Percentiles rank a stretch among this genome's conserved stretches.
Conservation (phyloP, 2,797 vertebrate species). For the Hyperoplus lanceolatus region DNA sequence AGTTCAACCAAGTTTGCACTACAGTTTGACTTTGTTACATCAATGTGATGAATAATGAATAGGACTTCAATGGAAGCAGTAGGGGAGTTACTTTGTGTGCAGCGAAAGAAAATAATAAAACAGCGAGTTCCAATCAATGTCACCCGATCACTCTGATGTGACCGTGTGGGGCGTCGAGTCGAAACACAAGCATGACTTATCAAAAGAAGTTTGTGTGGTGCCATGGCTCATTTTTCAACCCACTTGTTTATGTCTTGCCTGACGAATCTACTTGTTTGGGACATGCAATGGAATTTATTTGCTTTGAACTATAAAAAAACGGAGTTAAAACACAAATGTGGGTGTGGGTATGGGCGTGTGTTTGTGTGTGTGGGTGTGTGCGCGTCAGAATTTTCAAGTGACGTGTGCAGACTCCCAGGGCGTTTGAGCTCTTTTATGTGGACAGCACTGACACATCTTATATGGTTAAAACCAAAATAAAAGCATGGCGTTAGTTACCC, state of each 20-base stretch:
- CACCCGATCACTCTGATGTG: slow-evolving; percentile 52
- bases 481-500: slow-evolving; percentile 25
- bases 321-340: slow-evolving; percentile 53
- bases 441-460: slow-evolving; percentile 20
- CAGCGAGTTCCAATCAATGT: slow-evolving; percentile 41
- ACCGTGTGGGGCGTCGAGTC: slow-evolving; percentile 41
- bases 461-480: slow-evolving; percentile 18
- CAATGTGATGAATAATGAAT: slow-evolving; percentile 32
- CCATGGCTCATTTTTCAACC: slow-evolving; percentile 50
- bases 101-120: slow-evolving; percentile 37
- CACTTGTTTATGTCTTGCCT: slow-evolving; percentile 48
- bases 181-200: slow-evolving; percentile 55
- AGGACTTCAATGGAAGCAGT: slow-evolving; percentile 9
- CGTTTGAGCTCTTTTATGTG: slow-evolving; percentile 46
- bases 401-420: slow-evolving; percentile 30
- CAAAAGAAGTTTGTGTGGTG: slow-evolving; percentile 52
- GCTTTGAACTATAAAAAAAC: slow-evolving; percentile 61
- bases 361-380: slow-evolving; percentile 22
- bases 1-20: slow-evolving; percentile 2
- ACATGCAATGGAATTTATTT: slow-evolving; percentile 52
- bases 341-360: slow-evolving; percentile 22
- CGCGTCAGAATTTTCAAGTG: background rate
- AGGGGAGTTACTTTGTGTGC: slow-evolving; percentile 9
- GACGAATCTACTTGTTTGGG: slow-evolving; percentile 56
- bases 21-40: background rate